Percentiles rank a stretch among this genome's conserved stretches.
Evolutionary conservation across 2,888 invertebrate genomes (phyloP).

Genomic region (Amblyjoppa proteus): DNA sequence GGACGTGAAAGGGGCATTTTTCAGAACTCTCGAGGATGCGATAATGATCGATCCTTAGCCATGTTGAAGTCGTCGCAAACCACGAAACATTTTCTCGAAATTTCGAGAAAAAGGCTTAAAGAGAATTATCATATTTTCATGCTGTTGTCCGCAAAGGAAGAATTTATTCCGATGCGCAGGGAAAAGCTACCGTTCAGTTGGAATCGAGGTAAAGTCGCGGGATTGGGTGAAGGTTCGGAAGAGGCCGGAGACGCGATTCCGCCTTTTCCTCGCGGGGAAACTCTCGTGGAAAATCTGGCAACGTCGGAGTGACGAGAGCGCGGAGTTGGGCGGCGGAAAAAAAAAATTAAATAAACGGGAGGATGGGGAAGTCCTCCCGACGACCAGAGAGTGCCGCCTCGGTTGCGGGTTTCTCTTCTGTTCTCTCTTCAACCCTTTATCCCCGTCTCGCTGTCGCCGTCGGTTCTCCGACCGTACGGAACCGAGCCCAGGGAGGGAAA

Average conservation of each 20-base stretch:
- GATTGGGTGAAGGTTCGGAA: slow-evolving; percentile 5
- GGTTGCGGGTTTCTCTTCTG: slow-evolving; percentile 5
- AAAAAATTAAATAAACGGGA: not conserved
- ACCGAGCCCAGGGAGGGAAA: slow-evolving; percentile 22
- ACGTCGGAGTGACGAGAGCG: slow-evolving; percentile 34
- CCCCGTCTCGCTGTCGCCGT: slow-evolving; percentile 25
- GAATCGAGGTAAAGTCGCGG: not conserved
- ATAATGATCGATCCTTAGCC: not conserved
- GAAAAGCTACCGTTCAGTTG: not conserved
- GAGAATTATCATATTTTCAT: not conserved
- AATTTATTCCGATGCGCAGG: not conserved
- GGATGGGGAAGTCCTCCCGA: slow-evolving; percentile 47
- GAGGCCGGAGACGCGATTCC: not conserved
- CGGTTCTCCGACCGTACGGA: slow-evolving; percentile 9
- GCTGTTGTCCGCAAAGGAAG: not conserved
- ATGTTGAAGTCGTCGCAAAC: not conserved
- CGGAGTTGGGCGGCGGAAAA: slow-evolving; percentile 15
- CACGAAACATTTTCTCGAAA: not conserved
- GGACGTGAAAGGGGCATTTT: not conserved
- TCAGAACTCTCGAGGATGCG: not conserved
- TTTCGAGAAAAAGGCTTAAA: no score
- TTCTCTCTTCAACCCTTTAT: slow-evolving; percentile 41
- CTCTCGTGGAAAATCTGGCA: slow-evolving; percentile 54
- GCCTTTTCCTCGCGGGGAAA: not conserved
- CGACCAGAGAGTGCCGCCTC: not conserved